Base-by-base conservation (phyloP, 2,888 invertebrate genomes). In the Phorcus lineatus region DNA sequence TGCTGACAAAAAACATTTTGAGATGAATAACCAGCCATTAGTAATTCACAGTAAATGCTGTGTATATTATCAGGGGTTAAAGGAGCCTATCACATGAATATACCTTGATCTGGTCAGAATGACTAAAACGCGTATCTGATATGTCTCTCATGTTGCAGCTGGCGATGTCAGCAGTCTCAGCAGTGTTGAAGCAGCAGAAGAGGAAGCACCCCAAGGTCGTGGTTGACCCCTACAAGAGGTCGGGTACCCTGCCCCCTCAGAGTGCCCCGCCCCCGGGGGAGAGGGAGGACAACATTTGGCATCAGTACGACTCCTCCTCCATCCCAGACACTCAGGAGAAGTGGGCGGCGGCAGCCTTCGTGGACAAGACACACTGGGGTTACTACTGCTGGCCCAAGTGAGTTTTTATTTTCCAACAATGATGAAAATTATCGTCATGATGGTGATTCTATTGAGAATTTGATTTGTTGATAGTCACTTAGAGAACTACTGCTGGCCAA, bases 241-340 rank as follows among this genome's bases (percentile, higher is more conserved):
- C 87, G 6, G 88, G 87, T 16, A 80, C 81, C 24, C 74, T 79
- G 3, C 84, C 82, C 19, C 22, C 81, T 28, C 74, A 80, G 9
- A 52, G 66, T 4, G 54, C 78, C 16, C 24, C 87, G n/a, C 78
- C 79, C 6, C 90, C 91, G 17, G 92, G 92, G 2, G 95, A 95
- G 85, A 94, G 96, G 81, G 91, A 94, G 36, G 96, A 97, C 88
- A 96, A 97, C 89, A 93, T 94, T 67, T 97, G 97, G 96, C 94
- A 96, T 62, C 95, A 96, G 93, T 96, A 96, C 84, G 94, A 95
- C 85, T 94, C 94, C 19, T 93, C 94, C 66, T 94, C 94, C 0
- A 91, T 94, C 19, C 96, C 96, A 0, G 92, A 94, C 70, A 95
- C 94, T 4, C 94, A 95, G 75, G 95, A 95, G 81, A 95, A 96